Conservation (phyloP, 1,140 invertebrate species). For the Protaetia brevitarsis region DNA sequence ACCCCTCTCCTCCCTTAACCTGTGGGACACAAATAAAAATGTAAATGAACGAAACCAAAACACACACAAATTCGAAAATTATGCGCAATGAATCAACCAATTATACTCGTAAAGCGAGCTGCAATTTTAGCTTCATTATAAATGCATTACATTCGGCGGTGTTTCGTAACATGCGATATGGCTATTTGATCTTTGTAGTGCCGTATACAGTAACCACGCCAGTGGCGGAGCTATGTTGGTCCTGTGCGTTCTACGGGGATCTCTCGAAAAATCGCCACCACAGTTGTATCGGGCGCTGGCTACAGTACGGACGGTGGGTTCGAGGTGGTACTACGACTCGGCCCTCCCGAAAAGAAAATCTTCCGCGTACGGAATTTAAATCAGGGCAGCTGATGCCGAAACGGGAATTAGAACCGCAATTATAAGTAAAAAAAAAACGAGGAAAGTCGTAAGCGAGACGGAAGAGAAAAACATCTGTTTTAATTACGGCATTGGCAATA, state of each 20-base stretch:
- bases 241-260: no score
- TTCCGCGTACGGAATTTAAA: constrained; percentile 5
- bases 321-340: neutral
- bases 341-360: neutral
- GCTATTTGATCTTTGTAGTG: constrained; percentile 33
- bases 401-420: constrained; percentile 30
- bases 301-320: no score
- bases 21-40: constrained; percentile 54
- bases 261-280: no score
- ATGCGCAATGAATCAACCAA: constrained; percentile 30
- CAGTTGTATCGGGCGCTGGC: no score
- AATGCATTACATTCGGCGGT: constrained; percentile 36
- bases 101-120: constrained; percentile 33
- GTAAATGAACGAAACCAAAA: constrained; percentile 28
- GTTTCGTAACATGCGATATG: constrained; percentile 33
- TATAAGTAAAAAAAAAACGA: constrained; percentile 30
- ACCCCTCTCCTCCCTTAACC: constrained; percentile 78
- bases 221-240: neutral
- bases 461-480: constrained; percentile 35
- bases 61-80: constrained; percentile 24
- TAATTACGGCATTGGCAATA: constrained; percentile 36
- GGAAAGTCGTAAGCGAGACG: neutral
- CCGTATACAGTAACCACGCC: neutral
- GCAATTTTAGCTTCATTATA: constrained; percentile 39
- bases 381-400: constrained; percentile 19